These are phyloP conservation scores for Willowsia nigromaculata DNA, from an alignment of 2,888 invertebrate genomes.

Conservation along the genomic window DNA sequence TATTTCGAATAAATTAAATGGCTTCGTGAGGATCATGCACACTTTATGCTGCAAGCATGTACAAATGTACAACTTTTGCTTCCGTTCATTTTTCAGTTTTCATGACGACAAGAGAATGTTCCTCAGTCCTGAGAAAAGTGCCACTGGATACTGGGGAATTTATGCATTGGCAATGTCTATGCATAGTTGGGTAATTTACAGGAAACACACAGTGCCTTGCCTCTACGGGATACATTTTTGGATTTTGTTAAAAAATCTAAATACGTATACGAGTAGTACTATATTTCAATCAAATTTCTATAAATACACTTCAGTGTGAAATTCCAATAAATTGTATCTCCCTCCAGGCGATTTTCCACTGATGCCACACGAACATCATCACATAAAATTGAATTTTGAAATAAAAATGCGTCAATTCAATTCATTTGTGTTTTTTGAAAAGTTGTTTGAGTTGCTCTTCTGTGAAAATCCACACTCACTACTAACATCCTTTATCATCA, in stretches of 20 bases:
- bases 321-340: conserved; percentile 18
- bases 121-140: not conserved
- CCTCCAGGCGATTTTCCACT: conserved; percentile 2
- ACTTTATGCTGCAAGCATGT: not conserved
- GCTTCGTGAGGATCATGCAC: not conserved
- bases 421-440: not conserved
- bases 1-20: conserved; percentile 28
- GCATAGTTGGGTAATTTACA: not conserved
- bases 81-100: conserved; percentile 5
- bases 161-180: not conserved
- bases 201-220: not conserved
- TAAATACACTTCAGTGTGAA: not conserved
- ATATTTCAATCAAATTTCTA: not conserved
- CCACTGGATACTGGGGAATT: too few relatives aligned
- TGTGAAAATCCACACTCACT: not conserved
- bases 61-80: not conserved
- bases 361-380: conserved; percentile 33
- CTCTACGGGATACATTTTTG: not conserved
- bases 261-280: not conserved
- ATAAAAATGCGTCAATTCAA: conserved; percentile 33
- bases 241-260: not conserved
- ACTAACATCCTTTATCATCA: not conserved
- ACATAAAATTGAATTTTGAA: conserved; percentile 19
- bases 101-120: not conserved
- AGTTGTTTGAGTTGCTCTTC: conserved; percentile 6